Conservation (phyloP, 2,113 vertebrate genomes). For the Onychorhynchus coronatus region DNA sequence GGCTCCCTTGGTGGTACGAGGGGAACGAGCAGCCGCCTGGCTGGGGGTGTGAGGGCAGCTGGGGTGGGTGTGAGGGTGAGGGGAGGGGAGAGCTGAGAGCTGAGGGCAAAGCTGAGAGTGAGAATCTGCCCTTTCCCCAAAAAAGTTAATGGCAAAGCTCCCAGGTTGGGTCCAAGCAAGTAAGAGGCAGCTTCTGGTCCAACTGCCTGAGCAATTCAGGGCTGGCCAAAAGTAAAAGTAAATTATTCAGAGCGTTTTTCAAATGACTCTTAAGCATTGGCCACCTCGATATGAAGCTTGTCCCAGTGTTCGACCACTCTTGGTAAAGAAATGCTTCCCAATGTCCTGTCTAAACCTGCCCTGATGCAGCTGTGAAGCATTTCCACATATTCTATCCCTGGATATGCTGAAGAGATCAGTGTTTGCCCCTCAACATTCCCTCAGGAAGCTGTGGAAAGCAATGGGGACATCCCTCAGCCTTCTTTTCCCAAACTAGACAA, state of each 20-base stretch:
- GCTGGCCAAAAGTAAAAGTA: not conserved
- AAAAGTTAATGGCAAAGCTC: not conserved
- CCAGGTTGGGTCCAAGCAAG: not conserved
- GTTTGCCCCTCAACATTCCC: not conserved
- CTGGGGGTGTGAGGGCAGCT: not conserved
- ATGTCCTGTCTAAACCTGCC: not conserved
- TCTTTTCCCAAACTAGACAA: not conserved
- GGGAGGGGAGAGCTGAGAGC: not conserved
- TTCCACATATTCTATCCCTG: accelerated
- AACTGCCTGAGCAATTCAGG: not conserved
- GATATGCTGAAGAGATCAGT: not conserved
- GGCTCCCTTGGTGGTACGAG: slow-evolving; percentile 85
- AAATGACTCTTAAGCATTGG: not conserved
- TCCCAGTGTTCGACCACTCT: not conserved
- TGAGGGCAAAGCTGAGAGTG: not conserved
- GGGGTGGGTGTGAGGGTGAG: not conserved
- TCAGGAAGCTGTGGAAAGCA: not conserved
- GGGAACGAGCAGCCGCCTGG: not conserved
- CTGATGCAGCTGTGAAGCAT: not conserved
- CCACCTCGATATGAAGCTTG: not conserved
- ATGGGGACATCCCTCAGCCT: not conserved
- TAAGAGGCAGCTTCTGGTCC: not conserved
- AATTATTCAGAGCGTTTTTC: not conserved
- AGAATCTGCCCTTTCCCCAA: not conserved
- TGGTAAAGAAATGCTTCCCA: not conserved